Conservation (phyloP, 2,113 vertebrate genomes). For the Cavia aperea region DNA sequence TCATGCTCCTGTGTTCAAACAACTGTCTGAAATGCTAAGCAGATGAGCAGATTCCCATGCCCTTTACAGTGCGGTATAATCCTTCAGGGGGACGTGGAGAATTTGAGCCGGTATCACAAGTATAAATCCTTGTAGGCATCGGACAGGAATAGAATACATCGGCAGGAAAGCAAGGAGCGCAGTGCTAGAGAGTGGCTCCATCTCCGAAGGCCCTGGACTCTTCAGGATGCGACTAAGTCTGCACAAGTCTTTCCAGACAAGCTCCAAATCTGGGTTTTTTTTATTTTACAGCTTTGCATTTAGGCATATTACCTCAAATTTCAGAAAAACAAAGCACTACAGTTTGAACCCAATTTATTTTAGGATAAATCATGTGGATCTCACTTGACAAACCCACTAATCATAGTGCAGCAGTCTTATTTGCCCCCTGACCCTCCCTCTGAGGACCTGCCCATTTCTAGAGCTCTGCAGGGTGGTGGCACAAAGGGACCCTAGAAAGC, state of each 20-base stretch:
- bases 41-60: background rate
- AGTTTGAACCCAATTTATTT: background rate
- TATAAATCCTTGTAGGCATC: background rate
- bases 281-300: background rate
- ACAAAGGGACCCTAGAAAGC: too few relatives aligned
- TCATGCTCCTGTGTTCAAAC: background rate
- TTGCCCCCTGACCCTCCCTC: background rate
- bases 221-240: background rate
- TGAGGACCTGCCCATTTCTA: too few relatives aligned
- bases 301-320: background rate
- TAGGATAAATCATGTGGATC: background rate
- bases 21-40: background rate
- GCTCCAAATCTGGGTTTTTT: background rate
- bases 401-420: background rate
- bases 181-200: background rate
- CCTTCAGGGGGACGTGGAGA: background rate
- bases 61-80: background rate
- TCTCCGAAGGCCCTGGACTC: too few relatives aligned
- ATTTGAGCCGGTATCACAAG: background rate
- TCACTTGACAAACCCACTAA: background rate
- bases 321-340: background rate
- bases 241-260: background rate
- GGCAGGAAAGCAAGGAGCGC: rapidly evolving
- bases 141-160: background rate
- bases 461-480: too few relatives aligned